These are phyloP conservation scores for Stichodactyla mertensii DNA, from an alignment of 64 coral and sea anemone genomes.

Conservation along the genomic window DNA sequence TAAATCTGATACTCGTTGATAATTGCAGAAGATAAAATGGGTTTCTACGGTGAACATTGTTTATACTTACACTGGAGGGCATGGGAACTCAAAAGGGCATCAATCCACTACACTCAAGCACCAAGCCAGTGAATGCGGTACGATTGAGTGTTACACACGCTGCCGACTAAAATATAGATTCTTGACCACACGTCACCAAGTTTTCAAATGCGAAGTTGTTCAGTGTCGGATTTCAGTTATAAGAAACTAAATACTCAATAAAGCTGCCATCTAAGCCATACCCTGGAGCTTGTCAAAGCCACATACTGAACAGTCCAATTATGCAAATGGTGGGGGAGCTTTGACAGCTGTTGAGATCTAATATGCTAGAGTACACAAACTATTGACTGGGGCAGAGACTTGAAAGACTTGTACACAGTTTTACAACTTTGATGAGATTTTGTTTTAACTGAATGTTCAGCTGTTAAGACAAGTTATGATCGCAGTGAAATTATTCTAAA, in stretches of 20 bases:
- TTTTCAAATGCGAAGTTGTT: background rate
- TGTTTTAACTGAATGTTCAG: conserved; percentile 1
- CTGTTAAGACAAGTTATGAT: conserved; percentile 13
- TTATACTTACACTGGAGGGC: conserved; percentile 21
- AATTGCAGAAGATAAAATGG: background rate
- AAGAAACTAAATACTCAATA: conserved; percentile 51
- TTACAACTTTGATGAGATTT: conserved; percentile 21
- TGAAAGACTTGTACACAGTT: background rate
- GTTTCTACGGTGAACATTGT: background rate
- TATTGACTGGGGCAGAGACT: conserved; percentile 5
- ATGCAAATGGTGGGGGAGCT: background rate
- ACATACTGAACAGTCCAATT: background rate
- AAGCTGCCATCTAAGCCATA: background rate
- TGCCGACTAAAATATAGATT: background rate
- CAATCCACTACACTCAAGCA: conserved; percentile 10
- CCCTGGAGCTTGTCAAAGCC: conserved; percentile 10
- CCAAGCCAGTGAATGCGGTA: background rate
- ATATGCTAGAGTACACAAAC: conserved; percentile 4
- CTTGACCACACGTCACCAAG: background rate
- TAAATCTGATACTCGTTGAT: conserved; percentile 30
- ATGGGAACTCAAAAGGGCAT: background rate
- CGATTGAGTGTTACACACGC: conserved; percentile 7
- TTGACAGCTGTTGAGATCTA: background rate
- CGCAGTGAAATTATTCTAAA: background rate
- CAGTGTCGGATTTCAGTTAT: conserved; percentile 40